Percentiles rank a stretch among this genome's conserved stretches.
phyloP scores from a whole-genome alignment of 2,113 vertebrate species.

The Aleadryas rufinucha region DNA sequence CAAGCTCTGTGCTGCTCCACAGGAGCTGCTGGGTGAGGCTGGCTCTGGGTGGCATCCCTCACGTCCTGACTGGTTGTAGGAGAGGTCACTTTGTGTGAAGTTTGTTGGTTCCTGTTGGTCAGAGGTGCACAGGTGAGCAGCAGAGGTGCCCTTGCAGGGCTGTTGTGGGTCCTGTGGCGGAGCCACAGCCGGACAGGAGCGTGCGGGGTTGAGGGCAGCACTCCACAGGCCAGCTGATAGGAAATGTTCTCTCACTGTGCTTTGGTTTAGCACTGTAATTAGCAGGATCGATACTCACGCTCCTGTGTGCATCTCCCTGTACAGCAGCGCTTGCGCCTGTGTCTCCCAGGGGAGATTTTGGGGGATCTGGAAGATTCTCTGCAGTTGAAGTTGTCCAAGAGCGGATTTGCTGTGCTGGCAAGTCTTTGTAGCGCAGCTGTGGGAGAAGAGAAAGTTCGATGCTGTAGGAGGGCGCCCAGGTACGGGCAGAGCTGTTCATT shows the following conservation, averaged over 20 bases:
- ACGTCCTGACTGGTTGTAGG: accelerated
- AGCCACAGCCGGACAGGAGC: not conserved
- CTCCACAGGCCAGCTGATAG: not conserved
- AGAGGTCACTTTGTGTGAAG: accelerated
- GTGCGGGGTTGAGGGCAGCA: not conserved
- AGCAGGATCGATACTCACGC: not conserved
- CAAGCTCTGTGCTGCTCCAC: not conserved
- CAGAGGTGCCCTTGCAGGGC: not conserved
- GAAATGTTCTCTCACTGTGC: not conserved
- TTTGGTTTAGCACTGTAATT: conserved; percentile 21
- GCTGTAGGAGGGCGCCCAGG: not conserved
- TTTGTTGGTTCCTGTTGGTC: not conserved
- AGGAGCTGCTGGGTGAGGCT: not conserved
- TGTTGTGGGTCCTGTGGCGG: accelerated
- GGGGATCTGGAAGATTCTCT: not conserved
- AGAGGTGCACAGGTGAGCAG: not conserved
- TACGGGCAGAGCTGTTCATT: too few species aligned
- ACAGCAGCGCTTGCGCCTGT: not conserved
- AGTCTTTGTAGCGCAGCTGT: accelerated
- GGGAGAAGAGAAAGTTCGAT: not conserved
- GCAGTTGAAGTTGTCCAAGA: not conserved
- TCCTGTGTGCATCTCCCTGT: not conserved
- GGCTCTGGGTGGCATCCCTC: not conserved
- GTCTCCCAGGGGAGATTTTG: not conserved
- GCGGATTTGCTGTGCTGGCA: not conserved